Base-by-base conservation (phyloP, 1,140 invertebrate species). In the Heterodera schachtii region DNA sequence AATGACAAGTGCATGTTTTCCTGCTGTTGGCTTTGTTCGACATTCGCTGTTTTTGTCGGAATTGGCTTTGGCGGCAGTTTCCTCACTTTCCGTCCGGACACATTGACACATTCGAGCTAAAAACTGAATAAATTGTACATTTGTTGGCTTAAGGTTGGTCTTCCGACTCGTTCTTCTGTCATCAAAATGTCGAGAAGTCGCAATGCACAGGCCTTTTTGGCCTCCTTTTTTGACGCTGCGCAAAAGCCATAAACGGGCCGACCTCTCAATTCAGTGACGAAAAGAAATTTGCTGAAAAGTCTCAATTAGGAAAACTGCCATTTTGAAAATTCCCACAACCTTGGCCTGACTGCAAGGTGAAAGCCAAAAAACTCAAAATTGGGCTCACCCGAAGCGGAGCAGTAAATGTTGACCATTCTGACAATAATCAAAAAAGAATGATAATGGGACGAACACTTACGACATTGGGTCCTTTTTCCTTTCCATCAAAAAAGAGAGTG, bases 151-250 rank as follows among this genome's bases (percentile, higher is more conserved):
- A n/a, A n/a, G n/a, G n/a, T n/a, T n/a, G n/a, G n/a, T n/a, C n/a
- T n/a, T n/a, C n/a, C n/a, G n/a, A 71, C 69, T 5, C 69, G 69
- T 19, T 46, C 8, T 41, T 41, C 19, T 31, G 69, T 19, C 69
- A 71, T 71, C 19, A 71, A 71, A 71, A 1, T 4, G 69, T 71
- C 69, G 2, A 71, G 44, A n/a, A 71, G 5, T 16, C 69, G 69
- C 21, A 71, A 46, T 5, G 69, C 69, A 31, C 69, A 71, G 0
- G 69, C 69, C 21, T 31, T 71, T 71, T 71, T 71, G 6, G 69
- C 69, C 69, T 71, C 69, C 69, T 71, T 71, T 46, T 71, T 71
- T n/a, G 69, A 71, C 41, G 31, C 8, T 41, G 69, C 44, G 21
- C 19, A 71, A 13, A 71, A 6, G 1, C 69, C 69, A 71, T 43